Evolutionary conservation across 2,797 vertebrate genomes (phyloP).

Genomic region (Zenarchopterus dispar): DNA sequence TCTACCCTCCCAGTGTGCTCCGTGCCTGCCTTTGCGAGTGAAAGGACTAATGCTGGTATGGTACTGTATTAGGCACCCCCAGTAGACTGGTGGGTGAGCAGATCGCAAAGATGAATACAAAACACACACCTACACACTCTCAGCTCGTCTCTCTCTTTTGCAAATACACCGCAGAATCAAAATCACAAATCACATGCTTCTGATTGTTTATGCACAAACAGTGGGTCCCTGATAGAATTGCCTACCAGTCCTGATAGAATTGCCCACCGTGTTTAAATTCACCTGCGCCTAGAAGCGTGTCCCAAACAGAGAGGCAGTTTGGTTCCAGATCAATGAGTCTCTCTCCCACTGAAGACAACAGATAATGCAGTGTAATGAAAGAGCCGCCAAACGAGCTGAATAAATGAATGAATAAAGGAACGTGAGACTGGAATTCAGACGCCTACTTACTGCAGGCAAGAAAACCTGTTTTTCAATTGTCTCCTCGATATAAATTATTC

Average conservation of each 20-base stretch:
- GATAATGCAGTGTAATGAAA: constrained; percentile 86
- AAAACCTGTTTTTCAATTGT: constrained; percentile 82
- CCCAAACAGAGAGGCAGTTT: constrained; percentile 84
- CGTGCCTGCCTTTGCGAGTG: constrained; percentile 78
- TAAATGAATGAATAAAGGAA: constrained; percentile 86
- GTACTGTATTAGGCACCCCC: constrained; percentile 84
- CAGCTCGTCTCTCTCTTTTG: constrained; percentile 75
- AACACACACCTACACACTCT: constrained; percentile 82
- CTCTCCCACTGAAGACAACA: constrained; percentile 84
- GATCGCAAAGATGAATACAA: constrained; percentile 84
- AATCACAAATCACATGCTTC: constrained; percentile 85
- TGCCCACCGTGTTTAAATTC: constrained; percentile 84
- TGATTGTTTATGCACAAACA: constrained; percentile 86
- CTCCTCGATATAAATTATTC: constrained; percentile 79
- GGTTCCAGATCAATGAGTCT: constrained; percentile 86
- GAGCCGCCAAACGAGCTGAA: constrained; percentile 84
- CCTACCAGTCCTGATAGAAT: constrained; percentile 83
- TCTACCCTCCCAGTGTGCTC: constrained; percentile 82
- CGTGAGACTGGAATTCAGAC: constrained; percentile 82
- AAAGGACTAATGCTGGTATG: constrained; percentile 84
- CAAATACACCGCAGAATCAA: constrained; percentile 82
- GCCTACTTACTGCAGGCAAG: constrained; percentile 81
- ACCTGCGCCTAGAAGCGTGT: constrained; percentile 82
- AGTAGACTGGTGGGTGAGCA: constrained; percentile 83
- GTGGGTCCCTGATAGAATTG: constrained; percentile 84